Evolutionary conservation across 2,113 vertebrate genomes (phyloP).

Genomic region (Glaucomys volans): DNA sequence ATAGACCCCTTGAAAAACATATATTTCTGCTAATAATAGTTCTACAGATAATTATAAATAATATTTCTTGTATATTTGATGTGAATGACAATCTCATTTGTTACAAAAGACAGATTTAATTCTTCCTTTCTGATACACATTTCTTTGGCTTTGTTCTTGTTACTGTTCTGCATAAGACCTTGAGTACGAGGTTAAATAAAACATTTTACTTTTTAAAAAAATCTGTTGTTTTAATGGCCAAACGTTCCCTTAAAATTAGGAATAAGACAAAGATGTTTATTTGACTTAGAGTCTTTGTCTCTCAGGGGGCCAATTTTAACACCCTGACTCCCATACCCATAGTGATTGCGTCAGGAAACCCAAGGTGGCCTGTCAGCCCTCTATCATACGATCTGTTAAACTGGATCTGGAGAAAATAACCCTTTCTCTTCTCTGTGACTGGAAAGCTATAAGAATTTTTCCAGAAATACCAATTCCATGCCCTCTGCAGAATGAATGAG

Average conservation of each 20-base stretch:
- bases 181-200: neutral
- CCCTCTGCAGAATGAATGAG: neutral
- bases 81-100: neutral
- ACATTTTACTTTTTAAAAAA: neutral
- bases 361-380: neutral
- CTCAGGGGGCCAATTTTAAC: neutral
- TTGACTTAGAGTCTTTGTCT: neutral
- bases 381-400: neutral
- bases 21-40: neutral
- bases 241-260: neutral
- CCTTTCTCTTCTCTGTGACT: neutral
- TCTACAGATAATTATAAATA: neutral
- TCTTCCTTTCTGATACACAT: neutral
- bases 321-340: rapidly evolving
- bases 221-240: neutral
- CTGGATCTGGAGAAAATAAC: neutral
- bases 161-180: neutral
- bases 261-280: neutral
- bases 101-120: neutral
- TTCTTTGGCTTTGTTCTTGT: neutral
- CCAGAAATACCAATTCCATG: neutral
- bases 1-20: neutral
- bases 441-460: neutral
- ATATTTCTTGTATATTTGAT: neutral
- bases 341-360: neutral